Evolutionary conservation across 2,888 invertebrate species (phyloP), one percentile per base, ranked within the genome.

Genomic region (Drosophila meridionalis): DNA sequence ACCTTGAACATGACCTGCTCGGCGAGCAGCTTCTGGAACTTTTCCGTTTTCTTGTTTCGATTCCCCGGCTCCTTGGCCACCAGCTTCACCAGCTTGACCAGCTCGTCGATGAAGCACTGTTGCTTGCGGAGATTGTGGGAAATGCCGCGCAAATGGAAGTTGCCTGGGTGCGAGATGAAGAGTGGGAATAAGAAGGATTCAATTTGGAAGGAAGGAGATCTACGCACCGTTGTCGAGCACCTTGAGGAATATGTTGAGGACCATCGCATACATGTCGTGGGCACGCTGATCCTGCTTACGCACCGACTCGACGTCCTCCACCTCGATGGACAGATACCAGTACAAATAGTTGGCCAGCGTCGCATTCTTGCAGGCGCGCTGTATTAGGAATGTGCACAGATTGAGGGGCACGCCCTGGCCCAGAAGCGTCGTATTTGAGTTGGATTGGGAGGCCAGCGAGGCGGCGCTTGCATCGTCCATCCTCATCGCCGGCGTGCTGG

Each of bases 311-410:
- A 96, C 96, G 93, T 98, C 98, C 93, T 98, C 98, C 92, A 98
- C 98, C 94, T 99, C 99, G 73, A 99, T 97, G 69, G 97, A 95
- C 79, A 98, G 94, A 94, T 98, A 98, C 99, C 99, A 99, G 94
- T 98, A 99, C 83, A 99, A 96, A 93, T 99, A 99, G 94, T 99
- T 99, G 56, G 98, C 98, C 53, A 99, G 94, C 20, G 95, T 96
- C 58, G 96, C 95, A 94, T 99, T 98, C 89, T 95, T 95, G 92
- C 97, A 97, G 0, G 99, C 98, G 64, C 99, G 95, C 59, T 95
- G 95, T 79, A 99, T 98, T 14, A 99, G 95, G 94, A 99, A 99
- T 59, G 97, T 96, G 0, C 98, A 97, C 57, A 99, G 94, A 94
- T 98, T 97, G 30, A 94, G 94, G 30, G 94, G 94, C 6, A 78